phyloP scores from a whole-genome alignment of 2,888 invertebrate species.

The Ectemnius continuus region DNA sequence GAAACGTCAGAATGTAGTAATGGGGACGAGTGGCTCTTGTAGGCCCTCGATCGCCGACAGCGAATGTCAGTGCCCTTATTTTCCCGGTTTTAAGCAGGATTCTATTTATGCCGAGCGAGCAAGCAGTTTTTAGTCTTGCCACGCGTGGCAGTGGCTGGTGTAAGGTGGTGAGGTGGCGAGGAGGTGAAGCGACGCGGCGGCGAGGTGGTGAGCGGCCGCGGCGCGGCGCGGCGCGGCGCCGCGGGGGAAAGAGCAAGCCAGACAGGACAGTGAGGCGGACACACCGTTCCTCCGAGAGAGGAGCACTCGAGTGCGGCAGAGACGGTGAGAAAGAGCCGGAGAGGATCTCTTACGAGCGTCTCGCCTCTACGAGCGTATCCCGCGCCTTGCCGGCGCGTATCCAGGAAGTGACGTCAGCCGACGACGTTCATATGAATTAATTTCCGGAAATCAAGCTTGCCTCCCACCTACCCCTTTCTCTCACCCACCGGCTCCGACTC shows the following conservation, averaged over 20 bases:
- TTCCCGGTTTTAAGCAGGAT: slow-evolving; percentile 71
- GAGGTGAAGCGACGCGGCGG: neutral
- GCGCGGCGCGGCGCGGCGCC: too few species aligned
- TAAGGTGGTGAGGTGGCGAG: too few species aligned
- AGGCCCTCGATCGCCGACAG: slow-evolving; percentile 21
- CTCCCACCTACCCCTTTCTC: slow-evolving; percentile 56
- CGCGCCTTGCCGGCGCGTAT: slow-evolving; percentile 61
- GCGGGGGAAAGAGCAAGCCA: slow-evolving; percentile 2
- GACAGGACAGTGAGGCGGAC: slow-evolving; percentile 13
- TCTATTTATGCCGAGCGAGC: slow-evolving; percentile 68
- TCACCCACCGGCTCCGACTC: slow-evolving; percentile 5
- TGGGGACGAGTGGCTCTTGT: neutral
- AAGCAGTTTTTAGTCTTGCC: slow-evolving; percentile 64
- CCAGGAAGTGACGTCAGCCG: slow-evolving; percentile 73
- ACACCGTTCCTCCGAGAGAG: slow-evolving; percentile 26
- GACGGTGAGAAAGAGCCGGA: slow-evolving; percentile 19
- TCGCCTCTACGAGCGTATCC: slow-evolving; percentile 54
- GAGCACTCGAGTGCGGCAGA: slow-evolving; percentile 11
- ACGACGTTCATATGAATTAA: slow-evolving; percentile 63
- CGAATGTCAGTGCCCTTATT: slow-evolving; percentile 74
- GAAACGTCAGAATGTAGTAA: too few species aligned
- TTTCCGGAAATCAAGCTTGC: slow-evolving; percentile 59
- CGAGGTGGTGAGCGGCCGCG: too few species aligned
- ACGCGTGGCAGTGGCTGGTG: slow-evolving; percentile 16
- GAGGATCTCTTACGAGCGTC: slow-evolving; percentile 44